Evolutionary conservation across 2,888 invertebrate species (phyloP).

Genomic region (Charanyca ferruginea): DNA sequence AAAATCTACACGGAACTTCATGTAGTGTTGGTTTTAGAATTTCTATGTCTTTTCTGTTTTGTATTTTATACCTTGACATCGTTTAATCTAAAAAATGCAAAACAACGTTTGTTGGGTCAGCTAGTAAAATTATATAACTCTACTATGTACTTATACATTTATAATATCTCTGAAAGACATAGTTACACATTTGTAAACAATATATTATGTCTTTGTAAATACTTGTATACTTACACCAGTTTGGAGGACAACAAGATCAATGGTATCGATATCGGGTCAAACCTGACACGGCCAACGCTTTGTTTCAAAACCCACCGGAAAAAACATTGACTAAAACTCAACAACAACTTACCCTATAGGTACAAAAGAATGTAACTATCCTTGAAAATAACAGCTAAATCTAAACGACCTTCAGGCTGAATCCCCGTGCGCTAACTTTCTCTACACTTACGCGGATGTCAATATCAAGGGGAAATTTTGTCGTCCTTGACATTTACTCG

Average conservation of each 20-base stretch:
- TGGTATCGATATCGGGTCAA: slow-evolving; percentile 38
- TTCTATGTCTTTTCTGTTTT: neutral
- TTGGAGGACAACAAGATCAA: slow-evolving; percentile 49
- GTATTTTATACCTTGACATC: neutral
- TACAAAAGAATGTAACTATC: slow-evolving; percentile 57
- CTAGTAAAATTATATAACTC: no score
- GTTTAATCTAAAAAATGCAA: no score
- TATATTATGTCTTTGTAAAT: slow-evolving; percentile 23
- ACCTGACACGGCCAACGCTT: slow-evolving; percentile 33
- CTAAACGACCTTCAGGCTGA: slow-evolving; percentile 65
- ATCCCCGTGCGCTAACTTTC: slow-evolving; percentile 67
- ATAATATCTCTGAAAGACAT: no score
- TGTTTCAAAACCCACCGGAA: slow-evolving; percentile 43
- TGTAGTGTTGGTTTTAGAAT: neutral
- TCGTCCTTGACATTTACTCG: slow-evolving; percentile 65
- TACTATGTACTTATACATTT: no score
- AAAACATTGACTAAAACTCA: slow-evolving; percentile 41
- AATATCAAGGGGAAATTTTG: slow-evolving; percentile 69
- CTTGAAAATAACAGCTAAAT: slow-evolving; percentile 63
- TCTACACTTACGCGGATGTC: slow-evolving; percentile 67
- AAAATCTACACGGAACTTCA: neutral
- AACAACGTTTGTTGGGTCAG: no score
- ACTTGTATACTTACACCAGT: slow-evolving; percentile 26
- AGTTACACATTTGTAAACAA: slow-evolving; percentile 29
- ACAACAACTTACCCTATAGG: slow-evolving; percentile 25